These are phyloP conservation scores for Bruchidius siliquastri DNA, from an alignment of 2,888 invertebrate genomes.

Conservation along the genomic window DNA sequence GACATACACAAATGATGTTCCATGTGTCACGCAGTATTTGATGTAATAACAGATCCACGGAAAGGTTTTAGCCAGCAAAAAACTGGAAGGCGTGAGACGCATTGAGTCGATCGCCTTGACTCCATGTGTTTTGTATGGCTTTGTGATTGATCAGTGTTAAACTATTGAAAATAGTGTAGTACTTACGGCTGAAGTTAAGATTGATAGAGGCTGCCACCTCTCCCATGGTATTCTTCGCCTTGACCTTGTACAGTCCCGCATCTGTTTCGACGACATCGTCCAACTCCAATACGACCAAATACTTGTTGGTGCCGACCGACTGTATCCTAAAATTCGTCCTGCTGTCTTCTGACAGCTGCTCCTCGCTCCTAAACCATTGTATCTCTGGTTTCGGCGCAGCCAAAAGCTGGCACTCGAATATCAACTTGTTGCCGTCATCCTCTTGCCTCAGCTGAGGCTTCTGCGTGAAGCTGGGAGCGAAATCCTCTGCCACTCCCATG, in stretches of 20 bases:
- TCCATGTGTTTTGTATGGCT: no score
- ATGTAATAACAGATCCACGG: no score
- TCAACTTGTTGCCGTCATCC: slow-evolving; percentile 90
- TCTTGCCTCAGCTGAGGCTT: slow-evolving; percentile 96
- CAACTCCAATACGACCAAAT: slow-evolving; percentile 85
- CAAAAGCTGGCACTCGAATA: slow-evolving; percentile 89
- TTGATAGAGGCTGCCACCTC: slow-evolving; percentile 96
- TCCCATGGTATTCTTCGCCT: slow-evolving; percentile 95
- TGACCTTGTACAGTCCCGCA: slow-evolving; percentile 94
- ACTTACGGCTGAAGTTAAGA: slow-evolving; percentile 97
- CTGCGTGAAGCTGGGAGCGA: slow-evolving; percentile 97
- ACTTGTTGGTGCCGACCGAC: slow-evolving; percentile 79
- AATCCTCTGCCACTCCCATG: slow-evolving; percentile 88
- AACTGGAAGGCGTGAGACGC: no score
- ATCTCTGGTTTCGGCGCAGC: slow-evolving; percentile 87
- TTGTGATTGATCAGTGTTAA: no score
- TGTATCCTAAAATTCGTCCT: slow-evolving; percentile 87
- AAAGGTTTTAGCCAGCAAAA: no score
- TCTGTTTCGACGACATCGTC: slow-evolving; percentile 95
- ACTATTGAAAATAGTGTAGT: slow-evolving; percentile 10
- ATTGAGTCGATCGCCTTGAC: no score
- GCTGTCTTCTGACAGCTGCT: slow-evolving; percentile 74
- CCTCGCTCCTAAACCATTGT: slow-evolving; percentile 87
- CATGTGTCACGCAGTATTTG: no score
- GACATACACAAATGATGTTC: no score